Conservation (phyloP, 2,113 vertebrate species). For the Tursiops truncatus region DNA sequence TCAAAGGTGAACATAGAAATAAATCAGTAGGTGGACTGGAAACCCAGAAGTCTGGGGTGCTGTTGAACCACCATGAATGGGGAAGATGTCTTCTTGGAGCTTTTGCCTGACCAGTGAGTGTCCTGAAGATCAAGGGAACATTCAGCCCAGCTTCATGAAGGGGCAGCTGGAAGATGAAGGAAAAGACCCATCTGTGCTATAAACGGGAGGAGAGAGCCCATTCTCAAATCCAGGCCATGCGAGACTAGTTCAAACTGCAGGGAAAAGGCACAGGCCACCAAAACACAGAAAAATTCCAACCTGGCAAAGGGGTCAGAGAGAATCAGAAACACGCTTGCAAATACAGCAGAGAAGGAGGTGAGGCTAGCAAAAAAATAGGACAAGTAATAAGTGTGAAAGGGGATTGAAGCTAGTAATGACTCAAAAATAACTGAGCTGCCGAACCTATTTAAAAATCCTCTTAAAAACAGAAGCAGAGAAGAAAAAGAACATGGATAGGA, state of each 20-base stretch:
- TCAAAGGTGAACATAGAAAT: constrained; percentile 27
- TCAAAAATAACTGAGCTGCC: constrained; percentile 62
- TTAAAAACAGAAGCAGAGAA: constrained; percentile 70
- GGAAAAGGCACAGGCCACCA: constrained; percentile 1
- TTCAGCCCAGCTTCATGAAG: neutral
- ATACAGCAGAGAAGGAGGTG: constrained; percentile 22
- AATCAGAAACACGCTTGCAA: constrained; percentile 41
- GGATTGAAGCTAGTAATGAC: constrained; percentile 63
- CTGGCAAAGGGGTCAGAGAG: neutral
- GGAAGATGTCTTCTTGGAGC: neutral
- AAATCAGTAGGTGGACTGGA: neutral
- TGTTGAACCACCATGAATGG: accelerated
- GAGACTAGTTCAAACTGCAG: neutral
- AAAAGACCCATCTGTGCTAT: neutral
- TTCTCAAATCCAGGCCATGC: neutral
- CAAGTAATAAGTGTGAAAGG: constrained; percentile 59
- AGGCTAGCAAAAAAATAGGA: constrained; percentile 58
- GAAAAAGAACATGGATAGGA: constrained; percentile 50
- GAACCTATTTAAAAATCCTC: constrained; percentile 66
- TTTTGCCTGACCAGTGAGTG: neutral
- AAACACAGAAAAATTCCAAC: constrained; percentile 18
- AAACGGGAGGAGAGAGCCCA: neutral
- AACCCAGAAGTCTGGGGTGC: neutral
- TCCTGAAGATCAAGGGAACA: neutral
- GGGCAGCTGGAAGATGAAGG: neutral